These are phyloP conservation scores for Phrynosoma blainvillii DNA, from an alignment of 2,113 vertebrate species.

Conservation along the genomic window DNA sequence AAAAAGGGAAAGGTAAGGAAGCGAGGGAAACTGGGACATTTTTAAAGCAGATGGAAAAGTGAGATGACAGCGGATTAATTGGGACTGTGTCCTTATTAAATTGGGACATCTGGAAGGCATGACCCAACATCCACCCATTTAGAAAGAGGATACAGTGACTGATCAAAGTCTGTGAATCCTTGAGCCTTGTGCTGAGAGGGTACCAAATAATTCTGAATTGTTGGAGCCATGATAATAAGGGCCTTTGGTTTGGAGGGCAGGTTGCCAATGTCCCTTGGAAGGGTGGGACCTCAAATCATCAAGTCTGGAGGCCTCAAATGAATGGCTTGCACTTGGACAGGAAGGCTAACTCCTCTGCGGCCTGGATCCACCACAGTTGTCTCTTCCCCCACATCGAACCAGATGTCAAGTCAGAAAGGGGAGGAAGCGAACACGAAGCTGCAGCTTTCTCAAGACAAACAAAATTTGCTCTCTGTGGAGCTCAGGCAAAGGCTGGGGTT, in stretches of 20 bases:
- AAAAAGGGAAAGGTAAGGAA: too few species aligned
- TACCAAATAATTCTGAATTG: not conserved
- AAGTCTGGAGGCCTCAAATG: not conserved
- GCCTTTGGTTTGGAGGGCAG: not conserved
- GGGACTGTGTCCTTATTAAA: too few species aligned
- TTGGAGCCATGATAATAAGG: not conserved
- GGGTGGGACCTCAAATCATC: not conserved
- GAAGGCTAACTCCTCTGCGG: not conserved
- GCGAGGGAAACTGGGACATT: too few species aligned
- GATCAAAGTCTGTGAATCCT: not conserved
- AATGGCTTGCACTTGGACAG: not conserved
- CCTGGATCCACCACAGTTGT: not conserved
- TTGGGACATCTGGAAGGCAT: too few species aligned
- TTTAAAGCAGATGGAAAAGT: too few species aligned
- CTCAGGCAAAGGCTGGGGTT: not conserved
- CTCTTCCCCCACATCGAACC: constrained; percentile 20
- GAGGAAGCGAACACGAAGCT: constrained; percentile 38
- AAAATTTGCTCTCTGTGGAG: constrained; percentile 39
- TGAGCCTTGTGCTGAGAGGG: not conserved
- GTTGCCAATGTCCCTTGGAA: not conserved
- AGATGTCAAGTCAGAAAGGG: constrained; percentile 54
- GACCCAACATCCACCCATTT: not conserved
- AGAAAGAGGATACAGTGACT: not conserved
- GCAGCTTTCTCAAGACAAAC: not conserved
- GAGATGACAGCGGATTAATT: too few species aligned